phyloP scores from a whole-genome alignment of 1,140 invertebrate genomes.

The Harpegnathos saltator region DNA sequence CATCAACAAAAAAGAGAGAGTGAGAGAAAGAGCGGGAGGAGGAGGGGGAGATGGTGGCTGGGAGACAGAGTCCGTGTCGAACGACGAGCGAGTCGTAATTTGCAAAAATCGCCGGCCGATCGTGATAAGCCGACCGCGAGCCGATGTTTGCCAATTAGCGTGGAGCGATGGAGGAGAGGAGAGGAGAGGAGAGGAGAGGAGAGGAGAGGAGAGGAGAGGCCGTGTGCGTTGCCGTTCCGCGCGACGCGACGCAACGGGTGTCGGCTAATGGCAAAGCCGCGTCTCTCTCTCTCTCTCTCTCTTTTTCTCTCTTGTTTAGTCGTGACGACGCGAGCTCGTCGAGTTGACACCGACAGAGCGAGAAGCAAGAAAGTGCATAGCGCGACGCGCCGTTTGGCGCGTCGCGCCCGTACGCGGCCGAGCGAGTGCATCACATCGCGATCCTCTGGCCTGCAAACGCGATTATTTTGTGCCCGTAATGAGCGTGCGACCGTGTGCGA shows the following conservation, averaged over 20 bases:
- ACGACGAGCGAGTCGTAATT: slow-evolving; percentile 73
- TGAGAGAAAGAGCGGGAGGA: too few relatives aligned
- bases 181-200: slow-evolving; percentile 44
- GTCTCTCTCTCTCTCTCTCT: slow-evolving; percentile 39
- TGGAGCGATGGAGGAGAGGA: slow-evolving; percentile 43
- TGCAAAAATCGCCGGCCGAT: slow-evolving; percentile 78
- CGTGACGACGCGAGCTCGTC: slow-evolving; percentile 64
- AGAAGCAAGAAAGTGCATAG: neutral
- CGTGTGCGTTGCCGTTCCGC: too few relatives aligned
- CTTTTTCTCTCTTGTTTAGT: slow-evolving; percentile 43
- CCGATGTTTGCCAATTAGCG: slow-evolving; percentile 81
- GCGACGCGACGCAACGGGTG: slow-evolving; percentile 63
- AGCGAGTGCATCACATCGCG: slow-evolving; percentile 22
- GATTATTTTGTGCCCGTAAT: slow-evolving; percentile 47
- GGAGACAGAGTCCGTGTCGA: slow-evolving; percentile 59
- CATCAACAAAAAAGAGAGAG: slow-evolving; percentile 63
- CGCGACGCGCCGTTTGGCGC: too few relatives aligned
- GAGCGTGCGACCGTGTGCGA: slow-evolving; percentile 34
- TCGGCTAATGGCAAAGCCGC: slow-evolving; percentile 81
- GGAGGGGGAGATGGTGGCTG: slow-evolving; percentile 59
- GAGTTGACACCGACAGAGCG: slow-evolving; percentile 60
- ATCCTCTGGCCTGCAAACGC: neutral
- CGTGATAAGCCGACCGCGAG: slow-evolving; percentile 74
- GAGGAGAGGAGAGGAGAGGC: slow-evolving; percentile 50
- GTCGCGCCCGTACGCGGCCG: neutral